These are phyloP conservation scores for Protaetia brevitarsis DNA, from an alignment of 1,140 invertebrate species.

Conservation along the genomic window DNA sequence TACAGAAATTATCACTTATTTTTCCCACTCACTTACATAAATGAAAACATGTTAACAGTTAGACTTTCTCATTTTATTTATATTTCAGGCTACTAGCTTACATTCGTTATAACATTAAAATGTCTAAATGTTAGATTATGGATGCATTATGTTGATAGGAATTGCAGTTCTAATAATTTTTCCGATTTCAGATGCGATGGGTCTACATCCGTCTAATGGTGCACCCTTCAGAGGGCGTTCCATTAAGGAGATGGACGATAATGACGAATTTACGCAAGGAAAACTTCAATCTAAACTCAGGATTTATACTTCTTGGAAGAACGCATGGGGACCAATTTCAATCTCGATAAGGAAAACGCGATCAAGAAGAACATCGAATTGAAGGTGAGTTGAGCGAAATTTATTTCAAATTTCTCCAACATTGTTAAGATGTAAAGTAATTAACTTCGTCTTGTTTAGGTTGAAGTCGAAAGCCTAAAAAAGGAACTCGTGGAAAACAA, in stretches of 20 bases:
- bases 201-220: constrained; percentile 28
- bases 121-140: too few species aligned
- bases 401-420: not conserved
- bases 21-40: too few species aligned
- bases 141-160: too few species aligned
- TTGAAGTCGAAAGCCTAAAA: constrained; percentile 73
- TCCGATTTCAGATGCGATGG: constrained; percentile 36
- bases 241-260: constrained; percentile 90
- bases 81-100: too few species aligned
- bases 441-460: constrained; percentile 55
- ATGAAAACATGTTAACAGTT: too few species aligned
- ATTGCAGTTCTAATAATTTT: too few species aligned
- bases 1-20: too few species aligned
- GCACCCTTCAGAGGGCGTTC: constrained; percentile 49
- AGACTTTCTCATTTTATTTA: too few species aligned
- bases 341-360: constrained; percentile 58
- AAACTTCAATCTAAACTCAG: constrained; percentile 89
- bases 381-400: constrained; percentile 62
- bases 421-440: too few species aligned
- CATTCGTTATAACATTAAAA: too few species aligned
- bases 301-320: constrained; percentile 90
- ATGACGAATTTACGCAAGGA: constrained; percentile 78
- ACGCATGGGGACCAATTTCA: constrained; percentile 64
- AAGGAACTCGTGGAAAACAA: constrained; percentile 80
- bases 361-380: constrained; percentile 75